phyloP scores from a whole-genome alignment of 2,888 invertebrate species.

The Onthophagus sagittarius region DNA sequence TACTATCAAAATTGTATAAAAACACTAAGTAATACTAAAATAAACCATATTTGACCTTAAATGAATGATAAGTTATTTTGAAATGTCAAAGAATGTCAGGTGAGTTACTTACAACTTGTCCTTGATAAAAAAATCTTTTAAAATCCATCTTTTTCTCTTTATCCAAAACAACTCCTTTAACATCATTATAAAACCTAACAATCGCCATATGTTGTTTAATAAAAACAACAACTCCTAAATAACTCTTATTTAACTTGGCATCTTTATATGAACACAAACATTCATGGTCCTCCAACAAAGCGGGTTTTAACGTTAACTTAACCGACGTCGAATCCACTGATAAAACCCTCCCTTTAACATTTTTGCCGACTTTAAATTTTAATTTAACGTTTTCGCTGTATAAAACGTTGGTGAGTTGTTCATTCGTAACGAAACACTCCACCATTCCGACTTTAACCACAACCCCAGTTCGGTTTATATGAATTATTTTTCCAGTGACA shows the following conservation, averaged over 20 bases:
- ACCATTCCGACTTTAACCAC: conserved; percentile 54
- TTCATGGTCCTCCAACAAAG: conserved; percentile 56
- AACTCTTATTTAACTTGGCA: conserved; percentile 52
- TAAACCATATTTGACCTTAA: too few species aligned
- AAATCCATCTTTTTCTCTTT: conserved; percentile 36
- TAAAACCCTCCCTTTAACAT: conserved; percentile 58
- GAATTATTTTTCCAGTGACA: conserved; percentile 53
- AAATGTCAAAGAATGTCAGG: too few species aligned
- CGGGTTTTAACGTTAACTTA: conserved; percentile 63
- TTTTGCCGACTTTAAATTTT: conserved; percentile 56
- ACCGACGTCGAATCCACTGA: conserved; percentile 48
- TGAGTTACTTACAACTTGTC: conserved; percentile 55
- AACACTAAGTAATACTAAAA: too few species aligned
- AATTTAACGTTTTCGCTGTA: conserved; percentile 46
- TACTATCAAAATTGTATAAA: too few species aligned
- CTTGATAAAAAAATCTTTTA: conserved; percentile 53
- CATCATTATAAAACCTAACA: conserved; percentile 58
- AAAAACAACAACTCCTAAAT: conserved; percentile 56
- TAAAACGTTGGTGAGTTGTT: conserved; percentile 55
- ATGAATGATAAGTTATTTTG: too few species aligned
- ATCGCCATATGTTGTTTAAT: conserved; percentile 52
- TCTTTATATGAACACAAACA: conserved; percentile 53
- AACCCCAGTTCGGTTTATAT: conserved; percentile 51
- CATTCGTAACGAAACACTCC: conserved; percentile 56
- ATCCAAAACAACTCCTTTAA: conserved; percentile 51